Conservation (phyloP, 2,888 invertebrate species). For the Tuberolachnus salignus region DNA sequence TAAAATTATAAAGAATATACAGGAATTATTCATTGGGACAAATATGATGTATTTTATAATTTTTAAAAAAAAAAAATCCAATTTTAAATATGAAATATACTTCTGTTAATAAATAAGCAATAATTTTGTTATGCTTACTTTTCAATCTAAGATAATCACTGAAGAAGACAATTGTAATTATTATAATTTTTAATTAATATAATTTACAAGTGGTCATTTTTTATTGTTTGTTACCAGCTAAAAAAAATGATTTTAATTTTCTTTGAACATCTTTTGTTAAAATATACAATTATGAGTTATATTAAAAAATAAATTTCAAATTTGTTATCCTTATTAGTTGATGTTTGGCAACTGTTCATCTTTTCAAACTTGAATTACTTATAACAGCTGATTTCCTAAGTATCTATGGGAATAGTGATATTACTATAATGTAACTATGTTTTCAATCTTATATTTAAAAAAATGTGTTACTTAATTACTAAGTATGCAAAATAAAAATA, state of each 20-base stretch:
- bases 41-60: not conserved
- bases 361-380: not conserved
- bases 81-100: too few species aligned
- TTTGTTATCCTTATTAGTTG: not conserved
- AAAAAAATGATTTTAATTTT: not conserved
- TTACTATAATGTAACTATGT: slow-evolving; percentile 16
- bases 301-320: not conserved
- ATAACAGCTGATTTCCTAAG: not conserved
- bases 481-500: not conserved
- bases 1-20: not conserved
- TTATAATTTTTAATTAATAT: too few species aligned
- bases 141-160: too few species aligned
- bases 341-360: not conserved
- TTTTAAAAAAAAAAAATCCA: not conserved
- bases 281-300: not conserved
- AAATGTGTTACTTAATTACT: slow-evolving; percentile 6
- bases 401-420: not conserved
- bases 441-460: slow-evolving; percentile 27
- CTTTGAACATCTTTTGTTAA: not conserved
- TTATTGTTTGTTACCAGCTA: not conserved
- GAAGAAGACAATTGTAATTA: too few species aligned
- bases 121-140: not conserved
- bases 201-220: not conserved
- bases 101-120: too few species aligned
- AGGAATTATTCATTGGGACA: not conserved